A percentile compares a stretch with the other conserved stretches of the same genome.
These are phyloP conservation scores for Drosophila teissieri DNA, from an alignment of 1,140 invertebrate species.

Conservation along the genomic window DNA sequence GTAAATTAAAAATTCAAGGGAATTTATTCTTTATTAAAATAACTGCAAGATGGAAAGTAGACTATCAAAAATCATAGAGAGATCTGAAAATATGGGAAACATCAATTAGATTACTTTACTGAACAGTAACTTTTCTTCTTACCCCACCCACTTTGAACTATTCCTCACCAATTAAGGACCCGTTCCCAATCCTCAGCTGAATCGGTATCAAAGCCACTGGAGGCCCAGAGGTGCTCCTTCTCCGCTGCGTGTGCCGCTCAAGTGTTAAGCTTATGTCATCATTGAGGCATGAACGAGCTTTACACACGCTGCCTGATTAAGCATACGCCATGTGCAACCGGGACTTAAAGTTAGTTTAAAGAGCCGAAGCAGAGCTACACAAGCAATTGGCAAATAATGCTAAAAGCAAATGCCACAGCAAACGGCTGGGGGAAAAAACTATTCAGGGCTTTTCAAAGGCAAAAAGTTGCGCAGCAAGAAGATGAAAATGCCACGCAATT, in stretches of 20 bases:
- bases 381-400: slow-evolving; percentile 41
- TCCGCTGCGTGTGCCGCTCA: slow-evolving; percentile 61
- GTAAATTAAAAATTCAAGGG: too few relatives aligned
- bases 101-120: not conserved
- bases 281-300: slow-evolving; percentile 78
- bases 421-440: slow-evolving; percentile 52
- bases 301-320: slow-evolving; percentile 67
- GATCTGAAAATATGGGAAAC: not conserved
- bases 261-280: slow-evolving; percentile 79
- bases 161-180: slow-evolving; percentile 3
- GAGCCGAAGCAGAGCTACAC: not conserved
- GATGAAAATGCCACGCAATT: slow-evolving; percentile 68
- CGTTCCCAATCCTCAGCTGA: slow-evolving; percentile 1
- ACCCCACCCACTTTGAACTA: not conserved
- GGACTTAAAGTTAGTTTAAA: slow-evolving; percentile 54
- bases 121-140: not conserved
- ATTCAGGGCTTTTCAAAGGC: slow-evolving; percentile 71
- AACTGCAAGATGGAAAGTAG: not conserved
- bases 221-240: slow-evolving; percentile 10
- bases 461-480: slow-evolving; percentile 62
- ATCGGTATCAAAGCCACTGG: slow-evolving; percentile 7
- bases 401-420: slow-evolving; percentile 79
- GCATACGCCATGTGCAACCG: slow-evolving; percentile 27
- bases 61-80: too few relatives aligned
- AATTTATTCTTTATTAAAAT: not conserved